Conservation (phyloP, 1,140 invertebrate genomes). For the Spodoptera litura region DNA sequence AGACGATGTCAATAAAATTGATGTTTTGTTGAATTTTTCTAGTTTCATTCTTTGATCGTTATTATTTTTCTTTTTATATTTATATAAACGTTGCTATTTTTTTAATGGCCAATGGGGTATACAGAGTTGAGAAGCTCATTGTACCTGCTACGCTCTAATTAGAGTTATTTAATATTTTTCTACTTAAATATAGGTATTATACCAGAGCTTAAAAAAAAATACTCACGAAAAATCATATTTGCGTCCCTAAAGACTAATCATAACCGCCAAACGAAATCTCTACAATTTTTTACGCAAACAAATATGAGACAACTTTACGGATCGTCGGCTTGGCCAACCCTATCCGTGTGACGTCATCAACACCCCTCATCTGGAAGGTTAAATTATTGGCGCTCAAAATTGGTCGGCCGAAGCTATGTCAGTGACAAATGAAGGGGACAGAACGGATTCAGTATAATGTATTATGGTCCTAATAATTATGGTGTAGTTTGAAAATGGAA, state of each 20-base stretch:
- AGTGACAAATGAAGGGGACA: constrained; percentile 40
- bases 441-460: constrained; percentile 18
- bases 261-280: neutral
- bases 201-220: neutral
- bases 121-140: too few relatives aligned
- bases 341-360: constrained; percentile 22
- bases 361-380: constrained; percentile 1
- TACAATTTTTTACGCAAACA: constrained; percentile 9
- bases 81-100: too few relatives aligned
- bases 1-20: too few relatives aligned
- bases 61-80: too few relatives aligned
- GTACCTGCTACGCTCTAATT: too few relatives aligned
- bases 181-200: too few relatives aligned
- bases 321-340: neutral
- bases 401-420: constrained; percentile 37
- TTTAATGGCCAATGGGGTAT: too few relatives aligned
- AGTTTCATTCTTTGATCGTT: too few relatives aligned
- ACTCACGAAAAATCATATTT: neutral
- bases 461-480: constrained; percentile 28
- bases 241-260: neutral
- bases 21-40: too few relatives aligned
- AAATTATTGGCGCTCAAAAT: constrained; percentile 50
- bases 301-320: constrained; percentile 10
- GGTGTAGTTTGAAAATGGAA: neutral
- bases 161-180: too few relatives aligned